Base-by-base conservation (phyloP, 2,113 vertebrate species). In the Felis catus region DNA sequence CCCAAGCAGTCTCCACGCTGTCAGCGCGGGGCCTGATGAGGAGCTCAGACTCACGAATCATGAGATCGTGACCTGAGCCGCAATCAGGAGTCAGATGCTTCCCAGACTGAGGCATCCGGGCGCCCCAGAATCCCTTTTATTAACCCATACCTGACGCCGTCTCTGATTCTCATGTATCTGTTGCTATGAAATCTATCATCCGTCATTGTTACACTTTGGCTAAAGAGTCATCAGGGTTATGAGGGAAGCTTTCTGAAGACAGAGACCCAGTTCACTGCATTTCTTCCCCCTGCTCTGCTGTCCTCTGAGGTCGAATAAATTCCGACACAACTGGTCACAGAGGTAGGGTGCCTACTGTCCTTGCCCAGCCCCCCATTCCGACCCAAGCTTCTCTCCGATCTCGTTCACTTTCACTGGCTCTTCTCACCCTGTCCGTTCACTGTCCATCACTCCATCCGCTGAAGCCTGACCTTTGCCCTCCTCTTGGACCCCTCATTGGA, bases 301-400 rank as follows among this genome's bases (percentile, higher is more conserved):
- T 31, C 31, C 45, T 76, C 8, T 16, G 53, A 33, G 45, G 15
- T 29, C 15, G 16, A 36, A 15, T 3, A 7, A 25, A 48, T n/a
- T 74, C 36, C 51, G 76, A 31, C 48, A 76, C 4, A 31, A 0
- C 58, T 31, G 29, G 21, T 23, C 66, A 58, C 58, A 83, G 11
- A 45, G 9, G 8, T 13, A 12, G 31, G 12, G 31, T 1, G 0
- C 16, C 65, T 45, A 39, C 9, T 13, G 0, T 33, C 10, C 15
- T 15, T 27, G 19, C 36, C 18, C 23, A 53, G 1, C 5, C 21
- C 1, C 23, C 41, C 21, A 0, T 12, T 29, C 23, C 12, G 51
- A 71, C 4, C 11, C 21, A 3, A 5, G 16, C 21, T 23, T 53
- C 48, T 63, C 36, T 14, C 2, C 15, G 10, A 15, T 41, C 41